These are phyloP conservation scores for Callaeas wilsoni DNA, from an alignment of 2,113 vertebrate genomes.

Conservation along the genomic window DNA sequence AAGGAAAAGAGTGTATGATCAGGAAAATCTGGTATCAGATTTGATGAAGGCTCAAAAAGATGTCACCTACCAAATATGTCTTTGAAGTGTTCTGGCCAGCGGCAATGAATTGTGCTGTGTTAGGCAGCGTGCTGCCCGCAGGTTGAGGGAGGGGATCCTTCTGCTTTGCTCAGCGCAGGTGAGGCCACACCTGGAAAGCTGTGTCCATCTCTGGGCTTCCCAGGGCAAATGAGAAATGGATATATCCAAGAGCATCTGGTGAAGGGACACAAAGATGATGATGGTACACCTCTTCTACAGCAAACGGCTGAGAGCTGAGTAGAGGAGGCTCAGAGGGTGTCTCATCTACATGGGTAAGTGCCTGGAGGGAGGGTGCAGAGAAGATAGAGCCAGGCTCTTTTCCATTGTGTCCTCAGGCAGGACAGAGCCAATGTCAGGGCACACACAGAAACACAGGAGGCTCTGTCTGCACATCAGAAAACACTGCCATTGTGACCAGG, in stretches of 20 bases:
- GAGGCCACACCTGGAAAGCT: not conserved
- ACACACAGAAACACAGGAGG: not conserved
- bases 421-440: not conserved
- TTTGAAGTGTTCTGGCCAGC: not conserved
- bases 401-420: not conserved
- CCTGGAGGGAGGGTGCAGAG: not conserved
- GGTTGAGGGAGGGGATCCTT: not conserved
- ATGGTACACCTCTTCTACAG: not conserved
- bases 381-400: not conserved
- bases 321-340: not conserved
- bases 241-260: fast-evolving
- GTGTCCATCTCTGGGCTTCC: not conserved
- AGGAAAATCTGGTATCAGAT: not conserved
- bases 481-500: not conserved
- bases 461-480: not conserved
- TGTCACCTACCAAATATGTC: not conserved
- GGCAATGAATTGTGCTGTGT: not conserved
- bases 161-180: not conserved
- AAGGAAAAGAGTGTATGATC: not conserved
- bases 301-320: not conserved
- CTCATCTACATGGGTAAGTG: not conserved
- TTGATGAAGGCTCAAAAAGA: not conserved
- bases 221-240: not conserved
- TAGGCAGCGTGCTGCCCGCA: not conserved
- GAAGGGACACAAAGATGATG: not conserved